A percentile compares a stretch with the other conserved stretches of the same genome.
Evolutionary conservation across 2,113 vertebrate species (phyloP).

Genomic region (Tupaia chinensis): DNA sequence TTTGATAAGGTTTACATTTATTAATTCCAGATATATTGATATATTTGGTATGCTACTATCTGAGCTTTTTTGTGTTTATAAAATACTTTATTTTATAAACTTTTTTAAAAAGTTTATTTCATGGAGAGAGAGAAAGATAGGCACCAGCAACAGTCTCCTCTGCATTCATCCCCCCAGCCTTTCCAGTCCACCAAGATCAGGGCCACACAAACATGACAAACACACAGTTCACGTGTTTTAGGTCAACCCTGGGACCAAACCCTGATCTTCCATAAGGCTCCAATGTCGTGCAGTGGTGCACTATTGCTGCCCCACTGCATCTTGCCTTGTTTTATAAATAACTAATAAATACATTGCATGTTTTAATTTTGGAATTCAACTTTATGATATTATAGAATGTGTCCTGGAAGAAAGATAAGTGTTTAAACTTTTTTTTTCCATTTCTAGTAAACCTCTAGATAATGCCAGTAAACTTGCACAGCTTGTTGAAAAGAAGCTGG

Average conservation of each 20-base stretch:
- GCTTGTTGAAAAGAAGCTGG: conserved; percentile 94
- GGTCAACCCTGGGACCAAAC: too few relatives aligned
- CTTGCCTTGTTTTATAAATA: too few relatives aligned
- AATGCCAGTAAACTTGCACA: conserved; percentile 93
- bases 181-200: too few relatives aligned
- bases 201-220: too few relatives aligned
- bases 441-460: conserved; percentile 89
- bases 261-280: too few relatives aligned
- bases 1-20: conserved; percentile 27
- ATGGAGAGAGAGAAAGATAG: too few relatives aligned
- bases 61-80: conserved; percentile 39
- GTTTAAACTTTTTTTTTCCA: conserved; percentile 73
- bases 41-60: conserved; percentile 2
- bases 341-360: background rate
- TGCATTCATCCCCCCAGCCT: too few relatives aligned
- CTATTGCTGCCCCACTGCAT: too few relatives aligned
- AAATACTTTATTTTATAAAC: conserved; percentile 40
- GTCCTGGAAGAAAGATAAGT: conserved; percentile 65
- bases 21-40: conserved; percentile 28
- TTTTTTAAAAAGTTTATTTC: background rate
- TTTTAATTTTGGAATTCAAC: conserved; percentile 59
- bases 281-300: too few relatives aligned
- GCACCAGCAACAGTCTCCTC: too few relatives aligned
- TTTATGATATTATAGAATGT: conserved; percentile 48
- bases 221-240: too few relatives aligned